These are phyloP conservation scores for Cordilura impudica DNA, from an alignment of 2,888 invertebrate species.

Conservation along the genomic window DNA sequence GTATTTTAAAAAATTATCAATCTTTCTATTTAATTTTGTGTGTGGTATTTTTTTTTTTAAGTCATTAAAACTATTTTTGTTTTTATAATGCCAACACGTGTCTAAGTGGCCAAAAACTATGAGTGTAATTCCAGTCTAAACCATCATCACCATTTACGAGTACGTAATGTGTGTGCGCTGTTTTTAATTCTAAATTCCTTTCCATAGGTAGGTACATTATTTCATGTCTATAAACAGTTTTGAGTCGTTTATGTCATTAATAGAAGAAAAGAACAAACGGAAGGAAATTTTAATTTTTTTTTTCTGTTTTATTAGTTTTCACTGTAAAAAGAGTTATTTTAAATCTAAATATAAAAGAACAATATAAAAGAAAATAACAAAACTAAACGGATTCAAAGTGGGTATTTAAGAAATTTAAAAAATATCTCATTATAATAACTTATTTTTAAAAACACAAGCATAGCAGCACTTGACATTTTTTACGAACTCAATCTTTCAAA, in stretches of 20 bases:
- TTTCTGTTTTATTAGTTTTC: slow-evolving; percentile 8
- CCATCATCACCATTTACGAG: slow-evolving; percentile 2
- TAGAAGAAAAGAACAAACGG: slow-evolving; percentile 45
- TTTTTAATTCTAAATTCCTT: not conserved
- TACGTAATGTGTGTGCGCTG: slow-evolving; percentile 7
- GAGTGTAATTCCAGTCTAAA: not conserved
- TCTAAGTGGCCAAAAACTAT: slow-evolving; percentile 43
- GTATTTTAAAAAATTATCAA: no score
- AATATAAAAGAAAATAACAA: not conserved
- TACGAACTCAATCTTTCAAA: no score
- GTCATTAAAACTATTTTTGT: slow-evolving; percentile 35
- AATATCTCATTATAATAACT: no score
- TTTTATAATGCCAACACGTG: slow-evolving; percentile 52
- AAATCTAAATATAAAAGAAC: slow-evolving; percentile 8
- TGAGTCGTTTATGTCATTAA: slow-evolving; percentile 35
- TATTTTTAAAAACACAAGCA: no score
- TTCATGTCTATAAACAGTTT: slow-evolving; percentile 2
- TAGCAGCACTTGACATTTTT: not conserved
- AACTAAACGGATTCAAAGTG: not conserved
- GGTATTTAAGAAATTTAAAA: not conserved
- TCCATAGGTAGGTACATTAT: slow-evolving; percentile 18
- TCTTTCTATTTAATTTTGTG: not conserved
- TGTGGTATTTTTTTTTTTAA: slow-evolving; percentile 6
- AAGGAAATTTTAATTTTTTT: slow-evolving; percentile 46
- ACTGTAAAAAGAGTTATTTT: slow-evolving; percentile 17